Percentiles rank a stretch among this genome's conserved stretches.
These are phyloP conservation scores for Sarcophaga carnaria DNA, from an alignment of 2,888 invertebrate species.

Conservation along the genomic window DNA sequence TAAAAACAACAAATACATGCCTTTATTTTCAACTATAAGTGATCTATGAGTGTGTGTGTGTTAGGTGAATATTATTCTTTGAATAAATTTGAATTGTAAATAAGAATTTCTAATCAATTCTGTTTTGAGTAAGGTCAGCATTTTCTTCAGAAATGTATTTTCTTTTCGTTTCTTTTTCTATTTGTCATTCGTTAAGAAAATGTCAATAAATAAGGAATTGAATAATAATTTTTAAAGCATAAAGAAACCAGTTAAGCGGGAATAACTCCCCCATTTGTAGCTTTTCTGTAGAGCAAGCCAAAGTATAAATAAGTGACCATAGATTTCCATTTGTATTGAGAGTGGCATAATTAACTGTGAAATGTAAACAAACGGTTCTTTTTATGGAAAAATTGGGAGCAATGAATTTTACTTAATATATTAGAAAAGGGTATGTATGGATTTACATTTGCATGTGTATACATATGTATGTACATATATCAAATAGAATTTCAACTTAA, in stretches of 20 bases:
- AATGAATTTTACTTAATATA: neutral
- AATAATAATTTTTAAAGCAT: neutral
- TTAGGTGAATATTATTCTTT: slow-evolving; percentile 14
- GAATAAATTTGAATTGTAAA: neutral
- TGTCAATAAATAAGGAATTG: neutral
- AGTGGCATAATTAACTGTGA: neutral
- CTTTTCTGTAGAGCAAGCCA: no score
- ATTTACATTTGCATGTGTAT: no score
- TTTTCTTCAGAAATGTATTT: neutral
- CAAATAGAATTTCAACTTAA: no score
- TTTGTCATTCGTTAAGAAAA: neutral
- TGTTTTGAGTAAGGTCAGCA: slow-evolving; percentile 10
- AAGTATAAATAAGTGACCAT: no score
- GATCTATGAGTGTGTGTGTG: neutral
- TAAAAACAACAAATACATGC: neutral
- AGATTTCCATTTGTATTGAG: no score
- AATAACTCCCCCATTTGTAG: neutral
- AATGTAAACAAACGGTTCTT: neutral
- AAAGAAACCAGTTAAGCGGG: neutral
- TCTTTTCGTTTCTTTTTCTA: neutral
- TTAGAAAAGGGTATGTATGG: neutral
- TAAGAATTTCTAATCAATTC: neutral
- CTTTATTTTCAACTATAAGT: no score
- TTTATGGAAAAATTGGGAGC: neutral
- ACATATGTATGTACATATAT: no score